These are phyloP conservation scores for Drosophila burlai DNA, from an alignment of 1,140 invertebrate species.

Conservation along the genomic window DNA sequence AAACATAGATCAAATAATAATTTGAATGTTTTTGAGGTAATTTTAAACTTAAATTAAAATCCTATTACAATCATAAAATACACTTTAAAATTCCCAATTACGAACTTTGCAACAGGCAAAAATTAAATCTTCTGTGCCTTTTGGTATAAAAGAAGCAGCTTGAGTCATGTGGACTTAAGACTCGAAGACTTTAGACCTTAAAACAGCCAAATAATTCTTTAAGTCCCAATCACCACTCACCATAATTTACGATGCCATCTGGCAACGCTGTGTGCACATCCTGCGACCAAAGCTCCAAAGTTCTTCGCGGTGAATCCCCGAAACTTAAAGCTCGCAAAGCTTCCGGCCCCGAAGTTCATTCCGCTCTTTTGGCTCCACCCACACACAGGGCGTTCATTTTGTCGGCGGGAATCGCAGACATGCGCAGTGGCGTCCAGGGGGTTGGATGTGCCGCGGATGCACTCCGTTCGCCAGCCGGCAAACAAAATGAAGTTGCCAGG, in stretches of 20 bases:
- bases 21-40: neutral
- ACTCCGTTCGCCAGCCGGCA: constrained; percentile 48
- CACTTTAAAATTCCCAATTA: neutral
- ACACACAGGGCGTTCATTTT: constrained; percentile 76
- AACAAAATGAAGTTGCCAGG: constrained; percentile 81
- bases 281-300: constrained; percentile 51
- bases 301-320: constrained; percentile 14
- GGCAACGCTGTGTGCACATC: constrained; percentile 58
- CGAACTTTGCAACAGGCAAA: neutral
- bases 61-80: neutral
- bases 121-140: neutral
- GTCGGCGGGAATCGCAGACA: constrained; percentile 37
- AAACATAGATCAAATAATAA: neutral
- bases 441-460: constrained; percentile 50
- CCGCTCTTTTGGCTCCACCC: constrained; percentile 67
- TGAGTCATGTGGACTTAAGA: neutral
- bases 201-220: too few relatives aligned
- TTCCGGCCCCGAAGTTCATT: constrained; percentile 51
- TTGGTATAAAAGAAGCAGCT: too few relatives aligned
- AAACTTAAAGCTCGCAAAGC: constrained; percentile 56
- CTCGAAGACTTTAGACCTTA: too few relatives aligned
- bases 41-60: neutral
- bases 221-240: constrained; percentile 6
- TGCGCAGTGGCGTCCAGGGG: constrained; percentile 60
- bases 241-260: constrained; percentile 64